Evolutionary conservation across 2,113 vertebrate genomes (phyloP), one percentile per base, ranked within the genome.

Genomic region (Xenus cinereus): DNA sequence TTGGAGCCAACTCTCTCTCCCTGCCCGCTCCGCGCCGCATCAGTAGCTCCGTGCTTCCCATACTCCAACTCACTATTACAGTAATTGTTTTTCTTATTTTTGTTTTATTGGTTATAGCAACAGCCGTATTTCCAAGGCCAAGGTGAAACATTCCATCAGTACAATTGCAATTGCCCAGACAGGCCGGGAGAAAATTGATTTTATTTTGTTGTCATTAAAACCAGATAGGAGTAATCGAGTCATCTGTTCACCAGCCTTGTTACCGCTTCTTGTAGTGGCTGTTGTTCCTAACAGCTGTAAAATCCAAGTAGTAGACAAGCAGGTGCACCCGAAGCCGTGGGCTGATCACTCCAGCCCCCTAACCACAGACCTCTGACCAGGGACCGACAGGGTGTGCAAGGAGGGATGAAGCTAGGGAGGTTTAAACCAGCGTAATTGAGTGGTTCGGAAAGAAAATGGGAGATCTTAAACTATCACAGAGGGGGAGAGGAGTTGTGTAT

Each of bases 131-230:
- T 90, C 66, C 74, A 93, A 90, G 39, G 53, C 33, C 80, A 83
- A 86, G 68, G 64, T 56, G 83, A 93, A 80, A 81, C 20, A 45
- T 9, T 87, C 66, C 69, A 93, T 62, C 77, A 79, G 32, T 32
- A 62, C 57, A 27, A 26, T 0, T 79, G 53, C 68, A 89, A 77
- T 14, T 84, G 83, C 51, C 39, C 51, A 82, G 77, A 82, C 57
- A 91, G 33, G 57, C 28, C 14, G 3, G 9, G 69, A 39, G 53
- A 93, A 91, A 91, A 95, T 4, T 21, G 12, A 92, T 92, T 93
- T 89, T 76, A 82, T 92, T 94, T 82, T 6, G 3, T 4, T 78
- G 86, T 35, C 86, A 81, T 89, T 94, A 92, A 93, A 95, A 93
- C 32, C 39, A 90, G 69, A 93, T 28, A 43, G 60, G 26, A n/a